Base-by-base conservation (phyloP, 2,113 vertebrate genomes). In the Athene noctua region DNA sequence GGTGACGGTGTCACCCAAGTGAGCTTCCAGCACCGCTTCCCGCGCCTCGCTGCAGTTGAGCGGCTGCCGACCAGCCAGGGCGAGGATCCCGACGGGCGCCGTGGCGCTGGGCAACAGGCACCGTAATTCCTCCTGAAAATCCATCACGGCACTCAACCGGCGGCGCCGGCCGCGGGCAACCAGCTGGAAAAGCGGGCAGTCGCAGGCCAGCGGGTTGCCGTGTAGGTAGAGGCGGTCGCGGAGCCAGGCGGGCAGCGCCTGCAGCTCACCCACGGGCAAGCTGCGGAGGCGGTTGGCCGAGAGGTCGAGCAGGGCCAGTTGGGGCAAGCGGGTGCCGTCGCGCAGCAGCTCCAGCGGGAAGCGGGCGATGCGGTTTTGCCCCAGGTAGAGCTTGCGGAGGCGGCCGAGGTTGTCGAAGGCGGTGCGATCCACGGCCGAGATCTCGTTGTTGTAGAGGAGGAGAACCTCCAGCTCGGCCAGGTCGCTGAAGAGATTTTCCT, bases 211-310 rank as follows among this genome's bases (percentile, higher is more conserved):
- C 0, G 99, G 98, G 97, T 99, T 99, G 96, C 97, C 98, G 91
- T 99, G 99, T 23, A 99, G 98, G 96, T 99, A 99, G 68, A 99
- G 98, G 58, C 99, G 99, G 7, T 99, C 99, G 72, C 98, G 99
- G 65, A 99, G 95, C 98, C 98, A 99, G 8, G 99, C 99, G 0
- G 99, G 99, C 92, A 99, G 97, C 5, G 83, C 95, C 92, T 98
- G 98, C 67, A 99, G 98, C 80, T 99, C 99, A 2, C 97, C 93
- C 15, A 98, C 74, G 1, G 98, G 98, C 72, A 99, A 84, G 21
- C 25, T 54, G 85, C 99, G 99, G 23, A 99, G 98, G 75, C 94
- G 98, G 97, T 99, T 99, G 83, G 98, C 98, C 16, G 99, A 99
- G 42, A 99, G 98, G 88, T 99, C 99, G 96, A 99, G 97, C 68